Conservation (phyloP, 2,113 vertebrate species). For the Rhinoptilus africanus region DNA sequence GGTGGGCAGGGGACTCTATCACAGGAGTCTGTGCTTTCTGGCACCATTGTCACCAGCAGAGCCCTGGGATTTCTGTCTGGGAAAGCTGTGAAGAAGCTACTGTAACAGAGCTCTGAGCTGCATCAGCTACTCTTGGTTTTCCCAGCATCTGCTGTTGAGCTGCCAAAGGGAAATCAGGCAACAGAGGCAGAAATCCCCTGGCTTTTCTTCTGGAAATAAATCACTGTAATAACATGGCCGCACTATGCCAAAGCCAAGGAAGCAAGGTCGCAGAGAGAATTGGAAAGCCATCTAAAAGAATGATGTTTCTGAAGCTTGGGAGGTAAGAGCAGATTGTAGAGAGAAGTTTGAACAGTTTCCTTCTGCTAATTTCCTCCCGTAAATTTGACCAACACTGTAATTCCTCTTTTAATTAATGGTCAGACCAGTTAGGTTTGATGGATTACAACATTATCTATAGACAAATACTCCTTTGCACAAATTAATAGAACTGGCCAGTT, state of each 20-base stretch:
- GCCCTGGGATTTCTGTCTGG: neutral
- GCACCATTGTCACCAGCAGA: neutral
- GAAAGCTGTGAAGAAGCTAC: neutral
- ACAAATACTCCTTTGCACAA: neutral
- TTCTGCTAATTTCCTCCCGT: neutral
- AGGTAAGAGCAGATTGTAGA: neutral
- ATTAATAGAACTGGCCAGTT: neutral
- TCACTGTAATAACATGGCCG: neutral
- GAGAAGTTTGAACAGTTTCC: neutral
- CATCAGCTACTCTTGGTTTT: fast-evolving
- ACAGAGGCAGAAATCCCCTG: neutral
- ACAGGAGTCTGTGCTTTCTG: neutral
- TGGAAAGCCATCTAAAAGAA: neutral
- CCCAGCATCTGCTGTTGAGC: neutral
- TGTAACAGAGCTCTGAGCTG: neutral
- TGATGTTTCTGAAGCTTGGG: neutral
- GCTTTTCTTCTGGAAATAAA: neutral
- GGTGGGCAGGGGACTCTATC: neutral
- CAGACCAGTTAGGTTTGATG: neutral
- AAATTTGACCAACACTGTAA: neutral
- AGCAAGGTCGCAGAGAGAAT: neutral
- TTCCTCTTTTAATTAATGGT: neutral
- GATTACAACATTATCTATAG: neutral
- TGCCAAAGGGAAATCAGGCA: neutral
- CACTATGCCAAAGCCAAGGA: neutral